Evolutionary conservation across 2,797 vertebrate species (phyloP).

Genomic region (Sebastes cheni): DNA sequence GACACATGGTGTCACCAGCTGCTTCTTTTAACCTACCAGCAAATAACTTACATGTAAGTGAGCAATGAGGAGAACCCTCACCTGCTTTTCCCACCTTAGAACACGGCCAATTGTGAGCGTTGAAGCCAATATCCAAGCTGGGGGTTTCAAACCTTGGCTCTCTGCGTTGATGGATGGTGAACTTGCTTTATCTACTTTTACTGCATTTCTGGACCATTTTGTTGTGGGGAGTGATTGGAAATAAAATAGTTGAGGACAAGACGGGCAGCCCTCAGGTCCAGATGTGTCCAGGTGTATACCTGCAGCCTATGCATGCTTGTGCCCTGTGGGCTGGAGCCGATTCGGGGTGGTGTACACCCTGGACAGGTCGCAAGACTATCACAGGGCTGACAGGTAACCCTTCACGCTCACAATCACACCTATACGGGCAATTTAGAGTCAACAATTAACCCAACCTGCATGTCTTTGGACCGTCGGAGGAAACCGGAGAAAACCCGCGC

Average conservation of each 20-base stretch:
- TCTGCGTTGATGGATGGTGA: background rate
- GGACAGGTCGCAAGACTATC: too few species aligned
- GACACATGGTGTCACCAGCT: conserved; percentile 1
- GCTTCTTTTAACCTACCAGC: conserved; percentile 7
- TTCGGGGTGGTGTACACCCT: too few species aligned
- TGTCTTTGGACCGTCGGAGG: too few species aligned
- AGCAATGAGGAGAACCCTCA: background rate
- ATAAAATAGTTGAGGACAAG: background rate
- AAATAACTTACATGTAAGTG: background rate
- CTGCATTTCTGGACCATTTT: background rate
- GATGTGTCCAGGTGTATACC: background rate
- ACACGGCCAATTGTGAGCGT: background rate
- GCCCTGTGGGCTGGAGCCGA: too few species aligned
- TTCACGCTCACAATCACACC: too few species aligned
- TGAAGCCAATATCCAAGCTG: background rate
- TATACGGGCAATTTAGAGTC: too few species aligned
- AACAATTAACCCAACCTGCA: too few species aligned
- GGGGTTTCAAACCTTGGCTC: background rate
- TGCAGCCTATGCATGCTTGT: background rate
- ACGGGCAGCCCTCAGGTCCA: background rate
- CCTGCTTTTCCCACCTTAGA: background rate
- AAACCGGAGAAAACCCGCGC: too few species aligned
- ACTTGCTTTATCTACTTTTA: background rate
- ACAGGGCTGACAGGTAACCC: too few species aligned
- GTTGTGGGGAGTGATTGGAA: background rate